These are phyloP conservation scores for Sphecodes monilicornis DNA, from an alignment of 2,888 invertebrate species.

Conservation along the genomic window DNA sequence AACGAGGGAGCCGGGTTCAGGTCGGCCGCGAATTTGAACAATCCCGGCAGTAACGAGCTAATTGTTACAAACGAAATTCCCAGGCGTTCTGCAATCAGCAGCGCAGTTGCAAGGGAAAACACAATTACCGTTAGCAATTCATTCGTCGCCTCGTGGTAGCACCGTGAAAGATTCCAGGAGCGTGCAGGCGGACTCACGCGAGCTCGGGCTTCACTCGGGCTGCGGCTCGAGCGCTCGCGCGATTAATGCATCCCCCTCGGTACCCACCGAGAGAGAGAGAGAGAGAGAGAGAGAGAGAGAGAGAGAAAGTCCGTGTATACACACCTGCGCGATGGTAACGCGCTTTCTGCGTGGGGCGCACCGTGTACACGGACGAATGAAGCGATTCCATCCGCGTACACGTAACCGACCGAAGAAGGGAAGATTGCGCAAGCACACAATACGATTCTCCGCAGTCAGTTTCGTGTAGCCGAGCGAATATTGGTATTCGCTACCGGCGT, in stretches of 20 bases:
- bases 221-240: constrained; percentile 5
- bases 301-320: not conserved
- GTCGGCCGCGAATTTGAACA: not conserved
- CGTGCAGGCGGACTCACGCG: not conserved
- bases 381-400: constrained; percentile 44
- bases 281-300: no score
- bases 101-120: constrained; percentile 28
- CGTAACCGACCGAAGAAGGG: constrained; percentile 22
- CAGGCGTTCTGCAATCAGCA: constrained; percentile 34
- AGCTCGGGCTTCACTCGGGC: not conserved
- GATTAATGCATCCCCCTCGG: constrained; percentile 35
- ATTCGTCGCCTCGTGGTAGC: constrained; percentile 31
- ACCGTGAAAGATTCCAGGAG: constrained; percentile 32
- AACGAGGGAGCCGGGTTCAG: not conserved
- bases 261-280: not conserved
- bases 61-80: constrained; percentile 41
- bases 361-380: constrained; percentile 19
- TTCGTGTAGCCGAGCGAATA: constrained; percentile 61
- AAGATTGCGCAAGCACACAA: constrained; percentile 52
- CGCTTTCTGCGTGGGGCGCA: constrained; percentile 30
- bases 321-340: constrained; percentile 11
- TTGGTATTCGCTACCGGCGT: constrained; percentile 57
- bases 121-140: constrained; percentile 49
- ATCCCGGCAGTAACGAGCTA: constrained; percentile 6
- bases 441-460: constrained; percentile 47